Evolutionary conservation across 2,888 invertebrate genomes (phyloP), one percentile per base, ranked within the genome.

Genomic region (Arrhopalites spinosus): DNA sequence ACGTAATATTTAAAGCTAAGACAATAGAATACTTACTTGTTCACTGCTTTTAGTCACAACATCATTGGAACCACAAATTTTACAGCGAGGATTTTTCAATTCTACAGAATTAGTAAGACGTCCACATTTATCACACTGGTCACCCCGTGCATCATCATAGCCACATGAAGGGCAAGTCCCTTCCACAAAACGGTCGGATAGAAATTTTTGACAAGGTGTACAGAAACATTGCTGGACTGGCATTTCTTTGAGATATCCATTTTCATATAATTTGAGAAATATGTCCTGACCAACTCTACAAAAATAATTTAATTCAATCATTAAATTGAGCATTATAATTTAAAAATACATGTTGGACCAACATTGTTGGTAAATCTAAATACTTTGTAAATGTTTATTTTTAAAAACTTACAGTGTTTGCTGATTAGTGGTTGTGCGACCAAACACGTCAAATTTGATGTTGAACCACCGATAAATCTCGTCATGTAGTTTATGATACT

Each of bases 41-140:
- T 82, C 80, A 75, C 82, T 82, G 64, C 79, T 78, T 73, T 78
- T 81, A 1, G 80, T 81, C 3, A 79, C 73, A n/a, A 83, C 83
- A 17, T 83, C 75, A 59, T 45, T 74, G 20, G 80, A 78, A 8
- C 79, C 87, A 85, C 98, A 98, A 1, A 92, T 87, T 87, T 98
- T 97, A 86, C 98, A 98, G 13, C 93, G 88, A 0, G 98, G 95
- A 76, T 90, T 88, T 77, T 91, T 89, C 36, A 98, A 87, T 77
- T 98, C 98, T 0, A 90, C 89, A 0, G 98, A 96, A 86, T 97
- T 98, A 73, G 99, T 92, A 13, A 99, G 88, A 85, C 96, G 95
- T 1, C 98, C 95, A 85, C 99, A 99, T 81, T 92, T 93, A 86
- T 99, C 99, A 85, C 99, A 99, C 86, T 99, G 99, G 87, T 99